Conservation (phyloP, 2,888 invertebrate genomes). For the Hypercompe scribonia region DNA sequence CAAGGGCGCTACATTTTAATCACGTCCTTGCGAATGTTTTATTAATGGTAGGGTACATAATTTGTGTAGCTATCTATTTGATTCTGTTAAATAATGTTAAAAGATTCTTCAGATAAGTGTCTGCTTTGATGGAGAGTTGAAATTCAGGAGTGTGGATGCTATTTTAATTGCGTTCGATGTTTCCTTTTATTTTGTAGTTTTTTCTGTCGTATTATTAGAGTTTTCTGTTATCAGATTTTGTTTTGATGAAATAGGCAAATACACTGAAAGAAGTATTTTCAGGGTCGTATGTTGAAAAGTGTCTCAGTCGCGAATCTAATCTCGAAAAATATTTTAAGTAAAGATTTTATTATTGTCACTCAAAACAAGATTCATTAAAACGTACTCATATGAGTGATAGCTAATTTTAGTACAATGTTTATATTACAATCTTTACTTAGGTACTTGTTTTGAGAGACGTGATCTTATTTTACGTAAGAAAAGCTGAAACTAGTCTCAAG, state of each 20-base stretch:
- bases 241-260: neutral
- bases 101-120: conserved; percentile 14
- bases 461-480: no score
- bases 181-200: neutral
- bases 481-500: no score
- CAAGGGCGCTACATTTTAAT: conserved; percentile 51
- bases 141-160: neutral
- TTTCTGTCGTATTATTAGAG: neutral
- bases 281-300: no score
- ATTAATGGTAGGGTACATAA: conserved; percentile 48
- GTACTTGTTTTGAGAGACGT: no score
- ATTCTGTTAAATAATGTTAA: conserved; percentile 25
- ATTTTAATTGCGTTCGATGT: conserved; percentile 4
- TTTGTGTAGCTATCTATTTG: conserved; percentile 35
- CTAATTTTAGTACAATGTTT: no score
- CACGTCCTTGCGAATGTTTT: conserved; percentile 54
- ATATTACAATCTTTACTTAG: no score
- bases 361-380: no score
- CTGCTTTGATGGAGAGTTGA: conserved; percentile 8
- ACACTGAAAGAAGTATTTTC: neutral
- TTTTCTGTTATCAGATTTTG: neutral
- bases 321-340: no score
- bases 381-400: no score
- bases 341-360: no score
- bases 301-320: no score